Percentiles rank a stretch among this genome's conserved stretches.
These are phyloP conservation scores for Coelogynopora nodosa DNA, from an alignment of 2,888 invertebrate species.

Conservation along the genomic window DNA sequence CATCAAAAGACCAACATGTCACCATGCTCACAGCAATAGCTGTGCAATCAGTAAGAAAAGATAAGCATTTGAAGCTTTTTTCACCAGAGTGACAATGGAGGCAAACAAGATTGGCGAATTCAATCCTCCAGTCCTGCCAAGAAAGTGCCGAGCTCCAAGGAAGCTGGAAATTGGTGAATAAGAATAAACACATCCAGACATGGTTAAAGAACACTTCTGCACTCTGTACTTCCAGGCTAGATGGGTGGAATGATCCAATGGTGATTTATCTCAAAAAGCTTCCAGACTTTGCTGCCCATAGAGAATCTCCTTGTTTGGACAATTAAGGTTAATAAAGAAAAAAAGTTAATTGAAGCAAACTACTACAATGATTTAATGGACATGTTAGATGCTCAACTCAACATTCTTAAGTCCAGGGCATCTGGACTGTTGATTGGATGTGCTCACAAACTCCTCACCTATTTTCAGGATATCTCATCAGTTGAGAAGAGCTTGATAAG, in stretches of 20 bases:
- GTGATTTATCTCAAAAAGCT: constrained; percentile 15
- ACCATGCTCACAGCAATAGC: too few relatives aligned
- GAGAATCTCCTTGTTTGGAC: constrained; percentile 13
- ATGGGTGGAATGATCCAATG: constrained; percentile 21
- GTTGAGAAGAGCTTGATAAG: neutral
- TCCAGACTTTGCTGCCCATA: neutral
- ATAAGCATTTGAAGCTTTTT: too few relatives aligned
- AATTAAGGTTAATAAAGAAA: neutral
- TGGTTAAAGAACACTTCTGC: neutral
- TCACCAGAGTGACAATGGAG: too few relatives aligned
- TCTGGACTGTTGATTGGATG: constrained; percentile 18
- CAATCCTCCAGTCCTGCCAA: too few relatives aligned
- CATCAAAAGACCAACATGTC: too few relatives aligned
- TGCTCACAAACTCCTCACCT: constrained; percentile 8
- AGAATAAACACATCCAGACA: neutral
- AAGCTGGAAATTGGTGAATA: too few relatives aligned
- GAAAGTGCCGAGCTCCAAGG: too few relatives aligned
- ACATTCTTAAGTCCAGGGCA: constrained; percentile 8
- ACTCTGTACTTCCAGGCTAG: constrained; percentile 1
- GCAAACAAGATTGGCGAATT: too few relatives aligned
- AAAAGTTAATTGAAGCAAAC: neutral
- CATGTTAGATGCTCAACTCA: constrained; percentile 25
- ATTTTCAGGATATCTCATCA: neutral
- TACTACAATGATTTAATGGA: constrained; percentile 14
- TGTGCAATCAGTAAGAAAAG: too few relatives aligned